Conservation (phyloP, 2,113 vertebrate genomes). For the Scartelaos histophorus region DNA sequence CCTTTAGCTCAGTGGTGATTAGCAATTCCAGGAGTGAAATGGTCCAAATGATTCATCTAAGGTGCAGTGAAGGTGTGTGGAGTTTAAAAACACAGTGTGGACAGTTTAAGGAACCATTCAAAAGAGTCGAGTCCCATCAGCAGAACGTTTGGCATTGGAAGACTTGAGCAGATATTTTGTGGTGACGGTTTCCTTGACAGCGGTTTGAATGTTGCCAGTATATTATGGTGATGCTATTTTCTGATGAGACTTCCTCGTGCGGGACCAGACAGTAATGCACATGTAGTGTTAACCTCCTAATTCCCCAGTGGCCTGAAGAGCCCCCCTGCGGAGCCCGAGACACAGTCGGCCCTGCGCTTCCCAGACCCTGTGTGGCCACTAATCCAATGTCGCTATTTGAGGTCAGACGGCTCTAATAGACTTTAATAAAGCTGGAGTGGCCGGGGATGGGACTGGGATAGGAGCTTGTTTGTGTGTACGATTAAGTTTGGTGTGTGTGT, state of each 20-base stretch:
- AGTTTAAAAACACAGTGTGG: too few species aligned
- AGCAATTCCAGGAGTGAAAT: too few species aligned
- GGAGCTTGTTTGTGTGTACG: conserved; percentile 16
- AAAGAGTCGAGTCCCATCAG: too few species aligned
- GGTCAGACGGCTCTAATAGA: conserved; percentile 58
- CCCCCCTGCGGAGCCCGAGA: conserved; percentile 44
- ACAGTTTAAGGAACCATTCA: too few species aligned
- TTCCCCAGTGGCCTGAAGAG: conserved; percentile 40
- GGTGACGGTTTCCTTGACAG: background rate
- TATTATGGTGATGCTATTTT: background rate
- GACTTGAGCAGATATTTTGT: too few species aligned
- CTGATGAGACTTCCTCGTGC: background rate
- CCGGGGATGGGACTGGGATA: background rate
- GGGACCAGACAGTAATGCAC: background rate
- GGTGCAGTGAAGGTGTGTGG: too few species aligned
- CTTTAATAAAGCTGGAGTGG: conserved; percentile 62
- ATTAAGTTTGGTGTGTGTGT: background rate
- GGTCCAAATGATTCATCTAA: too few species aligned
- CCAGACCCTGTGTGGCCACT: conserved; percentile 63
- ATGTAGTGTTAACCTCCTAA: conserved; percentile 25
- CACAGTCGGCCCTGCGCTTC: conserved; percentile 35
- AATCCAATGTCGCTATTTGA: conserved; percentile 52
- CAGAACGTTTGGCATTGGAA: too few species aligned
- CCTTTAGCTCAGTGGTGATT: too few species aligned
- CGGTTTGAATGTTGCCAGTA: background rate